Base-by-base conservation (phyloP, 2,113 vertebrate species). In the Pygoscelis antarcticus region DNA sequence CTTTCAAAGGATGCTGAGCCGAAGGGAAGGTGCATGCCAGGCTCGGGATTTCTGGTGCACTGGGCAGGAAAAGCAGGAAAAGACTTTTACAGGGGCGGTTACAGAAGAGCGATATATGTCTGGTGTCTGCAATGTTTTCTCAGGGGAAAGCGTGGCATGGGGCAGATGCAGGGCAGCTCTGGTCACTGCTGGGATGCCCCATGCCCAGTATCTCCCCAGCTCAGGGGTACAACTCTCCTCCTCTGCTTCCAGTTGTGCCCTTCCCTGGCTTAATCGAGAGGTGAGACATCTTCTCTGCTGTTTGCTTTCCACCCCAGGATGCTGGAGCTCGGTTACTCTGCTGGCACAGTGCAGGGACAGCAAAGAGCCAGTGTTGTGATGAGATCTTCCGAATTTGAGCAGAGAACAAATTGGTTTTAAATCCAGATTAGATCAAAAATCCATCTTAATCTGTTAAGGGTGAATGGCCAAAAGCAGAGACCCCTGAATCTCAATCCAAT, bases 31-130 rank as follows among this genome's bases (percentile, higher is more conserved):
- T 9, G 34, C 9, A 2, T 0, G 7, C 16, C 34, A 52, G 61
- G 52, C 26, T 38, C 0, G 0, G 61, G 11, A 22, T 21, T 69
- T 25, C 57, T 21, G 27, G 26, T 13, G 27, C 19, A 4, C 2
- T 4, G 52, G 52, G 71, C 44, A 65, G 64, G 40, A 76, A 44
- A 30, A 80, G 60, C 46, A 13, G 23, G 30, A 3, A 38, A 21
- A 30, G 42, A 44, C 13, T 64, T 78, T 9, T 7, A 16, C 9
- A 34, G 20, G 22, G 49, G 32, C 0, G 1, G 51, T 4, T 8
- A 16, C 26, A 27, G 55, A 61, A 36, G 22, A 34, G 11, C 1
- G 2, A 16, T 13, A 5, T 15, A 21, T 6, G 16, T 16, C 27
- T 3, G 20, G 81, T 32, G 65, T 2, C 40, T 44, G 80, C 0